Evolutionary conservation across 2,888 invertebrate species (phyloP), one percentile per base, ranked within the genome.

Genomic region (Diarsia mendica): DNA sequence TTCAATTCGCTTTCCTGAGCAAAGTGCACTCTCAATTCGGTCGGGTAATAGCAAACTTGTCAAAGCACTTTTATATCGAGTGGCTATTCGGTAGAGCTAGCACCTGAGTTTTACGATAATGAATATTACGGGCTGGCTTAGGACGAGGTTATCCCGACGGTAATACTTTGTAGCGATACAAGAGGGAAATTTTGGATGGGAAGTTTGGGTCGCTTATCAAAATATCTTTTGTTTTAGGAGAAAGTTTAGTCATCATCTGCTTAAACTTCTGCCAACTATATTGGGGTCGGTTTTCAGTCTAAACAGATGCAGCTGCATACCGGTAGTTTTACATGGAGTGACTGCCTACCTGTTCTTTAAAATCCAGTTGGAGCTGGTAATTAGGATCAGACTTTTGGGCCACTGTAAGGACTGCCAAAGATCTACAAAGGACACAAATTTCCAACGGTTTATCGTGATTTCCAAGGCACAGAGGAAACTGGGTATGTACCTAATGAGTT

Each of bases 81-180:
- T 83, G 78, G 80, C 83, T 70, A 80, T 86, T 78, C 64, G 67
- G 60, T 49, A 63, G 28, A 71, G 79, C 81, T 65, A 72, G 82
- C 87, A 90, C 90, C 89, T 89, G 89, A 87, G 89, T 88, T 89
- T 89, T 89, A 89, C 80, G 88, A 83, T 88, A 86, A 90, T 88
- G 88, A 87, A 61, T 86, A 88, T 87, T 87, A 82, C 86, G 75
- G 77, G 64, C 55, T 66, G 64, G 72, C 67, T 77, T 77, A 83
- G 71, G 80, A 79, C 44, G 60, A 70, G 75, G 75, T 58, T 70
- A 68, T 71, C 55, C 64, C 53, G 44, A 5, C 49, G 66, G 58
- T 71, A 33, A 65, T 55, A 80, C 64, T 84, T 70, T 76, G 60
- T 76, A 67, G 66, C 66, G 48, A 64, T 82, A 65, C 60, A 39